phyloP scores from a whole-genome alignment of 2,888 invertebrate species.

The Himalopsyche japonica region DNA sequence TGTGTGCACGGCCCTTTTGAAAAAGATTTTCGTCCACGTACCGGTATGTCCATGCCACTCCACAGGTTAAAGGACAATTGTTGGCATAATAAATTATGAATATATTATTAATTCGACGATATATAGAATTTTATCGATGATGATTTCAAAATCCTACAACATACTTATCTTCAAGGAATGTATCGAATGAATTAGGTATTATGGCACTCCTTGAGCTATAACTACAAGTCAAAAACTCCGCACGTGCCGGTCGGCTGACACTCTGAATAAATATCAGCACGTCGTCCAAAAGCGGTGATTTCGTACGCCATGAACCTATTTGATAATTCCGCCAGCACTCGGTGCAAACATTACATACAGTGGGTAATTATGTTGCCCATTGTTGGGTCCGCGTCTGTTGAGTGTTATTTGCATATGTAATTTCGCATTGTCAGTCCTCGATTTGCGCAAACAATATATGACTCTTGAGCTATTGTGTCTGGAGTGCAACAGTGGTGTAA shows the following conservation, averaged over 20 bases:
- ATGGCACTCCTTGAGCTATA: not conserved
- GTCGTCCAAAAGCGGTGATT: not conserved
- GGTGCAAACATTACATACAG: not conserved
- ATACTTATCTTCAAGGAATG: no score
- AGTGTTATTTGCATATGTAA: conserved; percentile 39
- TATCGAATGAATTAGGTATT: no score
- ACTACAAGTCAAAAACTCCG: not conserved
- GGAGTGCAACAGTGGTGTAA: no score
- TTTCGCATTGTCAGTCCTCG: conserved; percentile 31
- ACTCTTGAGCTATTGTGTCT: conserved; percentile 9
- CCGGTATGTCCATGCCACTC: no score
- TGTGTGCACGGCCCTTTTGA: no score
- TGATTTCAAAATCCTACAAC: no score
- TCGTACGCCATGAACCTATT: not conserved
- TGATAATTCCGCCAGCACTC: not conserved
- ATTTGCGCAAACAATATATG: conserved; percentile 30
- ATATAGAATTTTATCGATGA: no score
- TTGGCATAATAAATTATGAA: no score
- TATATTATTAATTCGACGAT: no score
- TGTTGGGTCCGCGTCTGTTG: conserved; percentile 24
- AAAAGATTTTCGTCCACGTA: no score
- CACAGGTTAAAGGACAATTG: no score
- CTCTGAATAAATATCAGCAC: not conserved
- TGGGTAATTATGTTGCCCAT: conserved; percentile 31
- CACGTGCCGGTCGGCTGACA: not conserved